Evolutionary conservation across 2,888 invertebrate species (phyloP).

Genomic region (Pegoplata infirma): DNA sequence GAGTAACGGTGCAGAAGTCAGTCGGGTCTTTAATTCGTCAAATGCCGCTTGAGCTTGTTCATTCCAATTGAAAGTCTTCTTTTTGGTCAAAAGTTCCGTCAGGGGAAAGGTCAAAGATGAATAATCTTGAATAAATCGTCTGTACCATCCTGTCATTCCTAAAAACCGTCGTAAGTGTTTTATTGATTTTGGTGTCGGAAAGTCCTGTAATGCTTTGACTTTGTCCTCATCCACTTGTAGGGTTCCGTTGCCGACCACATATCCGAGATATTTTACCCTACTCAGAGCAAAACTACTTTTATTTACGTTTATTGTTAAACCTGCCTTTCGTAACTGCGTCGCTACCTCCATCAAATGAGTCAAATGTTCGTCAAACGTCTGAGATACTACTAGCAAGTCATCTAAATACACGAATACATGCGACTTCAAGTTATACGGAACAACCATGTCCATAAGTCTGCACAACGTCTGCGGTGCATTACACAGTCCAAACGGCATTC

Average conservation of each 20-base stretch:
- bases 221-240: slow-evolving; percentile 10
- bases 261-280: slow-evolving; percentile 11
- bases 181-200: slow-evolving; percentile 17
- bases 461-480: too few relatives aligned
- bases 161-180: too few relatives aligned
- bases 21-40: too few relatives aligned
- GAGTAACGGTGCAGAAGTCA: too few relatives aligned
- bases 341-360: slow-evolving; percentile 11
- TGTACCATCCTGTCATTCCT: too few relatives aligned
- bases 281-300: slow-evolving; percentile 14
- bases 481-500: too few relatives aligned
- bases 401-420: slow-evolving; percentile 21
- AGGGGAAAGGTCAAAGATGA: slow-evolving; percentile 10
- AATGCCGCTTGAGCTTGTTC: too few relatives aligned
- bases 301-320: slow-evolving; percentile 11
- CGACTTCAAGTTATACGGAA: too few relatives aligned
- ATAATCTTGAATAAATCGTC: slow-evolving; percentile 23
- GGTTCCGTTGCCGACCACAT: slow-evolving; percentile 14
- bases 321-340: background rate
- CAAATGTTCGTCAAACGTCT: background rate
- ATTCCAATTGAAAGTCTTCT: too few relatives aligned
- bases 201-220: slow-evolving; percentile 9
- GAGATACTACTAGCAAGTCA: background rate
- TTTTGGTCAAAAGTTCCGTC: too few relatives aligned
- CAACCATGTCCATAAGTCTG: too few relatives aligned